Conservation (phyloP, 2,113 vertebrate species). For the Epinephelus lanceolatus region DNA sequence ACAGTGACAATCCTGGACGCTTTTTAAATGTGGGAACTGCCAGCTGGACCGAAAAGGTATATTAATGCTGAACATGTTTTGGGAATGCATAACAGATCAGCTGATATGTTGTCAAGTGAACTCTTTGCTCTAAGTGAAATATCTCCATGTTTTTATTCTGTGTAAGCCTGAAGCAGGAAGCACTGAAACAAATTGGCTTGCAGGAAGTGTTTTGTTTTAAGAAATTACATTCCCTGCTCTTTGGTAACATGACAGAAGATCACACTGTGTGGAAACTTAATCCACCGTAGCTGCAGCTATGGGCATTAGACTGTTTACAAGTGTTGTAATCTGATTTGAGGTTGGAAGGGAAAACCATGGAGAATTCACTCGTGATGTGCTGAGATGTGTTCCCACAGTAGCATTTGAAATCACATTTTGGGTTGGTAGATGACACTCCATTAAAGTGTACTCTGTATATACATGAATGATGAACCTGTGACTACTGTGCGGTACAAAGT, state of each 20-base stretch:
- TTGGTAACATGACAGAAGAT: not conserved
- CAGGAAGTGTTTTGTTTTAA: not conserved
- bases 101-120: not conserved
- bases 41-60: constrained; percentile 56
- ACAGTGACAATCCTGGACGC: constrained; percentile 3
- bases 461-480: not conserved
- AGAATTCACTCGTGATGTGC: constrained; percentile 6
- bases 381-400: not conserved
- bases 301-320: constrained; percentile 20
- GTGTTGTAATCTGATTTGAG: constrained; percentile 34
- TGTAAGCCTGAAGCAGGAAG: not conserved
- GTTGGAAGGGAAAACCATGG: not conserved
- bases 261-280: constrained; percentile 21
- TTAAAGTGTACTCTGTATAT: not conserved
- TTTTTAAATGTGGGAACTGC: constrained; percentile 15
- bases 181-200: not conserved
- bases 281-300: not conserved
- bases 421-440: not conserved
- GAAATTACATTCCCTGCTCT: constrained; percentile 6
- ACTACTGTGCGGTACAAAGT: not conserved
- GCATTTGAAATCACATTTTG: constrained; percentile 1
- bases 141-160: not conserved
- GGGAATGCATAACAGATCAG: not conserved
- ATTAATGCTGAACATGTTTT: constrained; percentile 11
- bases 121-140: not conserved